Percentiles rank a stretch among this genome's conserved stretches.
Conservation (phyloP, 2,113 vertebrate genomes). For the Mesoclemmys tuberculata region DNA sequence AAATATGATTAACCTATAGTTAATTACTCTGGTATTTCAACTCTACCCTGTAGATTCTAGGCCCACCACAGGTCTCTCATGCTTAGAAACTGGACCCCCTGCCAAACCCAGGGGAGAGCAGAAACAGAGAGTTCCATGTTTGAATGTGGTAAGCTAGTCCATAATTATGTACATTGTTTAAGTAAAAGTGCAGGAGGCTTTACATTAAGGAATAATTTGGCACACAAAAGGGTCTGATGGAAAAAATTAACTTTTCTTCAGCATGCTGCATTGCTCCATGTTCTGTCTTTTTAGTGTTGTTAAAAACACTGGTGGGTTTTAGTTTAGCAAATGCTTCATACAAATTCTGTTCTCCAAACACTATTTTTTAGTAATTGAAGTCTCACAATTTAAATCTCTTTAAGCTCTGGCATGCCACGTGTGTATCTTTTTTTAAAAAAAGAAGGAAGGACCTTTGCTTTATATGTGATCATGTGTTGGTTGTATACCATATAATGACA, state of each 20-base stretch:
- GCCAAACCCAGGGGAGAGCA: slow-evolving; percentile 50
- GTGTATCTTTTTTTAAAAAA: background rate
- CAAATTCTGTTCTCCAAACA: slow-evolving; percentile 45
- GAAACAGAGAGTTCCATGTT: background rate
- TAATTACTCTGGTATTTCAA: slow-evolving; percentile 69
- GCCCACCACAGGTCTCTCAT: slow-evolving; percentile 34
- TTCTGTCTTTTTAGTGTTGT: background rate
- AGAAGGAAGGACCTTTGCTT: background rate
- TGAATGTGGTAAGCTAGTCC: slow-evolving; percentile 46
- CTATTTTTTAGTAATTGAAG: slow-evolving; percentile 38
- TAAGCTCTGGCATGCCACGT: background rate
- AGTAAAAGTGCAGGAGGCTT: slow-evolving; percentile 59
- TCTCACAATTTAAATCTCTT: background rate
- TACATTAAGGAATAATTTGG: slow-evolving; percentile 57
- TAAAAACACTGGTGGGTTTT: slow-evolving; percentile 32
- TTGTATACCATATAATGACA: background rate
- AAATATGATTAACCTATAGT: slow-evolving; percentile 74
- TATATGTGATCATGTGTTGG: background rate
- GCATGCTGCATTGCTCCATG: background rate
- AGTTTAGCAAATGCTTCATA: slow-evolving; percentile 44
- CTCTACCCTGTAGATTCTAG: slow-evolving; percentile 45
- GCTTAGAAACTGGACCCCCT: slow-evolving; percentile 43
- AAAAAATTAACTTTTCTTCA: slow-evolving; percentile 44
- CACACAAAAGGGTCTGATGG: slow-evolving; percentile 28
- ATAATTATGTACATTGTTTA: slow-evolving; percentile 47